Evolutionary conservation across 1,140 invertebrate species (phyloP).

Genomic region (Drosophila littoralis): DNA sequence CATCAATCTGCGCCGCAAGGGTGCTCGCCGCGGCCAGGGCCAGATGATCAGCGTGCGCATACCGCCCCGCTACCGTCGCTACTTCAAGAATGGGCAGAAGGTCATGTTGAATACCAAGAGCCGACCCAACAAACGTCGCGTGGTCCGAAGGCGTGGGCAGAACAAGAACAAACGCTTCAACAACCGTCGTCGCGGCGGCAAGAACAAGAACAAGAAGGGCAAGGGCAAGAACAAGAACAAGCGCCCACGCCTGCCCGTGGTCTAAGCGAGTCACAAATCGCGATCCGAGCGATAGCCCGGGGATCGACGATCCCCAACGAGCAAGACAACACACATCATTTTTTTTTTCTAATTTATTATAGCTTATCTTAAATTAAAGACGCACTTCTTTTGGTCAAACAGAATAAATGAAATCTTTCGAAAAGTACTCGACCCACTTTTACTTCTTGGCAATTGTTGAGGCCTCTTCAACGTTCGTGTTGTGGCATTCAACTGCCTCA

Average conservation of each 20-base stretch:
- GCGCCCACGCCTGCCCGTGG: constrained; percentile 58
- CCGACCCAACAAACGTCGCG: constrained; percentile 64
- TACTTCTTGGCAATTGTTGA: background rate
- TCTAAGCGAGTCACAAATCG: constrained; percentile 15
- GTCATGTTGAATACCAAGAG: constrained; percentile 74
- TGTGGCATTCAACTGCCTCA: background rate
- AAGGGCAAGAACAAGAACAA: constrained; percentile 59
- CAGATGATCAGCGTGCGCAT: constrained; percentile 74
- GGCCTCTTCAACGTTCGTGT: constrained; percentile 12
- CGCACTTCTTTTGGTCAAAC: constrained; percentile 29
- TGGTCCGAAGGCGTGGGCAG: constrained; percentile 56
- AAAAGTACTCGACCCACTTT: constrained; percentile 42
- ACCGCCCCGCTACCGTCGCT: constrained; percentile 72
- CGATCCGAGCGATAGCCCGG: background rate
- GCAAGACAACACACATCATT: constrained; percentile 22
- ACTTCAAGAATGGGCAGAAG: constrained; percentile 81
- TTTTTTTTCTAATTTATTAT: constrained; percentile 80
- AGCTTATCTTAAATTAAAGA: constrained; percentile 54
- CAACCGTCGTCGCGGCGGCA: constrained; percentile 49
- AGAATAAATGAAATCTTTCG: constrained; percentile 49
- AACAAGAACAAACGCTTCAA: constrained; percentile 46
- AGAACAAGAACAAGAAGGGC: constrained; percentile 61
- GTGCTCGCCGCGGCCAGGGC: constrained; percentile 64
- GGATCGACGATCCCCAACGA: background rate
- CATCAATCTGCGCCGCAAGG: constrained; percentile 74